Base-by-base conservation (phyloP, 2,888 invertebrate genomes). In the Dasypogon diadema region DNA sequence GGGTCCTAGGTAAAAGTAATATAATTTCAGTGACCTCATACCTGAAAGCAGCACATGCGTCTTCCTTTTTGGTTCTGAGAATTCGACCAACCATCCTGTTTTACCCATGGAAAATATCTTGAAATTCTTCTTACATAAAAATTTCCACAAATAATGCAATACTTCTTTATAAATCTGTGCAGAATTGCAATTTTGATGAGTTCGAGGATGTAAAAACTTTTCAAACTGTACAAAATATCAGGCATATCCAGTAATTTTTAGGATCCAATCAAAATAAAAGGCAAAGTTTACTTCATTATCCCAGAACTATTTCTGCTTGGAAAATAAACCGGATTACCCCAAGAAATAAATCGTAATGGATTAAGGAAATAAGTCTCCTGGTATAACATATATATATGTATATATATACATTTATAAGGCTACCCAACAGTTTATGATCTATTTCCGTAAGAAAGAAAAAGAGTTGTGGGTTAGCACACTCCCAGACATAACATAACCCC, bases 341-440 rank as follows among this genome's bases (percentile, higher is more conserved):
- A 56, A 54, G 70, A 70, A 70, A 70, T 70, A 70, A 70, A 70
- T 70, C 30, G 70, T 46, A 70, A 54, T 24, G 54, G 26, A 70
- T 54, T 30, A 70, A 70, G 54, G 34, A 70, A 70, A 70, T 54
- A 70, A 70, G 70, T 54, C 30, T 54, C 30, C 70, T 21, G 24
- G 24, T 14, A 70, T 54, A 51, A 54, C 30, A 22, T 30, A 26
- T 18, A 51, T 51, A 48, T 21, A 16, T 21, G 14, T 21, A 16
- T 21, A 2, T 48, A 1, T 48, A 22, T 21, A 55, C 24, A 6
- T 55, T 26, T 56, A 56, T 54, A 70, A 54, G 54, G 42, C 18
- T 70, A 14, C 54, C 54, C 54, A 54, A 70, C 70, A 70, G 54
- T 70, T 70, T 70, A 70, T 70, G 70, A 54, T 70, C 54, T 54